Base-by-base conservation (phyloP, 1,140 invertebrate species). In the Caenorhabditis brenneri region DNA sequence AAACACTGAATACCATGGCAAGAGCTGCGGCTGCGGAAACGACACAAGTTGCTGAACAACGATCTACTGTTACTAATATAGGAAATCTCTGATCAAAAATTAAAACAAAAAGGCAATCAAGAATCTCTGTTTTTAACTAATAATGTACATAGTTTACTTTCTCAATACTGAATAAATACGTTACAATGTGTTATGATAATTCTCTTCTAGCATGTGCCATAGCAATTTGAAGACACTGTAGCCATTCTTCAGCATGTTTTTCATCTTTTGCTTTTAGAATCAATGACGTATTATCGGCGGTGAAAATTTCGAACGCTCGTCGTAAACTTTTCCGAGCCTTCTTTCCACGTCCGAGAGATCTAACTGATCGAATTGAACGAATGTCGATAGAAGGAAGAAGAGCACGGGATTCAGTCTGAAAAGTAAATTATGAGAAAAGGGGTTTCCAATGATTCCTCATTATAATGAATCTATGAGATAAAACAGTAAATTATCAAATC, bases 231-330 rank as follows among this genome's bases (percentile, higher is more conserved):
- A 96, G 92, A 91, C 95, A 96, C 89, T 96, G 95, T 55, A 95
- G 94, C 96, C 96, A 97, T 91, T 97, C 95, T 91, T 97, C 95
- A 15, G 95, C 95, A 91, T 97, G 95, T 91, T 95, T 95, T n/a
- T 95, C 94, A 90, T 96, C 95, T 91, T 95, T 96, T 7, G 96
- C 95, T 92, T 97, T 97, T 79, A 97, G 93, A 88, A 96, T 95
- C 87, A 96, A 93, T 10, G 95, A 95, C 90, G 95, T 95, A 90
- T 97, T 95, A 80, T 92, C 91, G 65, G 95, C 94, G 0, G 96
- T 97, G 91, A 97, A 97, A 85, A 97, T 97, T 93, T 97, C 96
- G 92, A 97, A 97, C 1, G 96, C 95, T 91, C 95, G 96, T 12
- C 96, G 95, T 89, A 97, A 96, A 86, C 91, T 90, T 60, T 92